A percentile compares a stretch with the other conserved stretches of the same genome.
Evolutionary conservation across 2,888 invertebrate species (phyloP).

Genomic region (Phyllotreta cruciferae): DNA sequence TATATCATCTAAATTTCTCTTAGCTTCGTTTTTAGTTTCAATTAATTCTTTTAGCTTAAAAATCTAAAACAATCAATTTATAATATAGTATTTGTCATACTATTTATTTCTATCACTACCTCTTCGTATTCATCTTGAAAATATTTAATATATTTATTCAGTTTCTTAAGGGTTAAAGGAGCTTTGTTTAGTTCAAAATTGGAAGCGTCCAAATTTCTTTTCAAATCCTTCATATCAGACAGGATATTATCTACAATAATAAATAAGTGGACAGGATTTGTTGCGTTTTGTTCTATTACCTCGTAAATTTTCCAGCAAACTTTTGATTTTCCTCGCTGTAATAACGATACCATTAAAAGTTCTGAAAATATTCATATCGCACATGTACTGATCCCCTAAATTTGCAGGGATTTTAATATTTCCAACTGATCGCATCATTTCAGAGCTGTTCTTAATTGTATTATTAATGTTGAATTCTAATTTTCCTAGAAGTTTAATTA

Average conservation of each 20-base stretch:
- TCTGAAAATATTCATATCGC: slow-evolving; percentile 10
- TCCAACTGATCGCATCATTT: slow-evolving; percentile 12
- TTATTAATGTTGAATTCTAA: background rate
- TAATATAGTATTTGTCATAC: background rate
- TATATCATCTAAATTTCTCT: slow-evolving; percentile 9
- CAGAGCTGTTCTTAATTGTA: slow-evolving; percentile 11
- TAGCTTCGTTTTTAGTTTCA: slow-evolving; percentile 6
- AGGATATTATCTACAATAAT: slow-evolving; percentile 5
- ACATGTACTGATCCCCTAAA: slow-evolving; percentile 14
- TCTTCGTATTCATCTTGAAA: background rate
- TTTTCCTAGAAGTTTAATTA: slow-evolving; percentile 17
- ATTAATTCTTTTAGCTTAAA: background rate
- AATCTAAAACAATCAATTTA: slow-evolving; percentile 4
- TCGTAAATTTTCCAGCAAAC: slow-evolving; percentile 1
- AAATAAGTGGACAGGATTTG: background rate
- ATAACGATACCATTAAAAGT: slow-evolving; percentile 12
- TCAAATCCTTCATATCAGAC: background rate
- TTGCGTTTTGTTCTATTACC: background rate
- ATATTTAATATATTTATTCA: slow-evolving; percentile 4
- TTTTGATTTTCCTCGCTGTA: slow-evolving; percentile 8
- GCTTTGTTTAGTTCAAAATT: background rate
- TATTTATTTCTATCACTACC: background rate
- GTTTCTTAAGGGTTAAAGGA: background rate
- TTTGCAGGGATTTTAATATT: slow-evolving; percentile 9
- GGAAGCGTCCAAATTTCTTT: background rate